Conservation (phyloP, 2,888 invertebrate species). For the Drosophila kanekoi region DNA sequence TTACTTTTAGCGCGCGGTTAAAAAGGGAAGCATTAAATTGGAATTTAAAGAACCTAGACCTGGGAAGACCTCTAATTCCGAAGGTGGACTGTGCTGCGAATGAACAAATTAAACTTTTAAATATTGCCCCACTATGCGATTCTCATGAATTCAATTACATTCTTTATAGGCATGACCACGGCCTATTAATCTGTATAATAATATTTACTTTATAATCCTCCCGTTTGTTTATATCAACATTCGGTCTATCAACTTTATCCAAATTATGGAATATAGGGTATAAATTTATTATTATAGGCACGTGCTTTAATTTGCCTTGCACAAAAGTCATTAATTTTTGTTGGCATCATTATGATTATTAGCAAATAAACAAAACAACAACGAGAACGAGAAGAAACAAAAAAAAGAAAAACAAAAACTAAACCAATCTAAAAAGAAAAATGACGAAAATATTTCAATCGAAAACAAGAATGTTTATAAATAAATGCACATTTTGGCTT, state of each 20-base stretch:
- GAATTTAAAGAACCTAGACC: too few species aligned
- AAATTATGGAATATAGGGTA: neutral
- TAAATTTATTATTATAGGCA: slow-evolving; percentile 31
- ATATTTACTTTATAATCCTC: neutral
- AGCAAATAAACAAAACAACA: slow-evolving; percentile 59
- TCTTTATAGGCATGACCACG: too few species aligned
- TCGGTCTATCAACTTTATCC: neutral
- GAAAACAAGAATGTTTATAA: slow-evolving; percentile 73
- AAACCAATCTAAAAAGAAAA: slow-evolving; percentile 48
- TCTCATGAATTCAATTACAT: neutral
- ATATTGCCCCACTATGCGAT: neutral
- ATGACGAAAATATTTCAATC: slow-evolving; percentile 68
- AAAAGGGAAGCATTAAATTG: too few species aligned
- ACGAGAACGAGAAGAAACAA: slow-evolving; percentile 11
- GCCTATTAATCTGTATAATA: too few species aligned
- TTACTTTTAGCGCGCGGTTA: too few species aligned
- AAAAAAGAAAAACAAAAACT: slow-evolving; percentile 19
- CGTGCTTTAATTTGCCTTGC: slow-evolving; percentile 53
- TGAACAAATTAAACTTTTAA: neutral
- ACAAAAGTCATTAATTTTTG: slow-evolving; percentile 59
- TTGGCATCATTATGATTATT: slow-evolving; percentile 60
- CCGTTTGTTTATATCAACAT: neutral
- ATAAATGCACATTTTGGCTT: slow-evolving; percentile 58
- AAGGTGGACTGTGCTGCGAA: too few species aligned
- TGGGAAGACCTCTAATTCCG: too few species aligned